Percentiles rank a stretch among this genome's conserved stretches.
Conservation (phyloP, 2,113 vertebrate genomes). For the Ramphastos sulfuratus region DNA sequence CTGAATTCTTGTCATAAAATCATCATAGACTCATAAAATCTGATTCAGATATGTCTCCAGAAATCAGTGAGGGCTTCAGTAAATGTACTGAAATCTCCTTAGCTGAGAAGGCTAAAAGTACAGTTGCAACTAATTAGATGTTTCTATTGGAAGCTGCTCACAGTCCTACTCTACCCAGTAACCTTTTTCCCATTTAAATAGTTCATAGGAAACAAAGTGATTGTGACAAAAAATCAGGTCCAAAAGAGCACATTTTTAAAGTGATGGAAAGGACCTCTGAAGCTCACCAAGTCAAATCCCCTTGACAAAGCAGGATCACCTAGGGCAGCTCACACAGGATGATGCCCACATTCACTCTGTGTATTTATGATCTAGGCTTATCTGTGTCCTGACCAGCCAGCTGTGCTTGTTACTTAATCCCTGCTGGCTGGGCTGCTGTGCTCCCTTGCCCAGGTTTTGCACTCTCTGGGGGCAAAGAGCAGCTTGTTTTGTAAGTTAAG, state of each 20-base stretch:
- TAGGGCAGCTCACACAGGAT: too few relatives aligned
- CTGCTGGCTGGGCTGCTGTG: neutral
- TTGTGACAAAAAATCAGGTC: neutral
- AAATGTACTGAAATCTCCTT: neutral
- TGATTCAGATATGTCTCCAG: neutral
- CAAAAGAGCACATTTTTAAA: neutral
- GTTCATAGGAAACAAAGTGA: neutral
- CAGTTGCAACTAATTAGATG: neutral
- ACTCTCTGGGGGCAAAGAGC: neutral
- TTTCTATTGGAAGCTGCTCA: neutral
- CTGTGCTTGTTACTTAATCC: neutral
- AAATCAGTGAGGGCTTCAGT: neutral
- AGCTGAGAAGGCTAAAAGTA: neutral
- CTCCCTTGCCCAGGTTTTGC: neutral
- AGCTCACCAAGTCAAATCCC: too few relatives aligned
- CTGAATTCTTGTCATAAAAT: neutral
- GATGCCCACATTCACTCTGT: neutral
- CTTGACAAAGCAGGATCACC: too few relatives aligned
- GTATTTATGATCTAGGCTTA: neutral
- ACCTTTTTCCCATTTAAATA: neutral
- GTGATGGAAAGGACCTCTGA: neutral
- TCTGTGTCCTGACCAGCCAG: neutral
- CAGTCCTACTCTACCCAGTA: neutral
- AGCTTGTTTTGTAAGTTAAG: conserved; percentile 1
- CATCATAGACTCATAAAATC: neutral